Conservation (phyloP, 2,888 invertebrate species). For the Podotricha telesiphe region DNA sequence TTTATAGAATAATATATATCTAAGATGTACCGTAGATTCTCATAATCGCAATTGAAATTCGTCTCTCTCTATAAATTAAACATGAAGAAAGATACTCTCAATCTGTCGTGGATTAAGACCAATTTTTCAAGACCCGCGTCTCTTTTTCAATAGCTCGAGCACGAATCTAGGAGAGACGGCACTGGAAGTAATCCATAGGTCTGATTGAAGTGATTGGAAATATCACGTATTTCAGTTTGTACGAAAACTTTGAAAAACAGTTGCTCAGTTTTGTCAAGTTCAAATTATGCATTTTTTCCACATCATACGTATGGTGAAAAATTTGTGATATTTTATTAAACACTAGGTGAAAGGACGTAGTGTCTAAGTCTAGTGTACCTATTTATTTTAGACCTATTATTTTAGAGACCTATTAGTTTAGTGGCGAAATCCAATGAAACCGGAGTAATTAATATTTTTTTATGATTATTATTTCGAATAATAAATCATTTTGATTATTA, state of each 20-base stretch:
- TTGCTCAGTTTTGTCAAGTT: slow-evolving; percentile 17
- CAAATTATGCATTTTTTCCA: too few species aligned
- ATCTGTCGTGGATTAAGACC: slow-evolving; percentile 17
- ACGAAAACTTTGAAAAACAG: slow-evolving; percentile 25
- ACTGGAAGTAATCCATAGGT: slow-evolving; percentile 8
- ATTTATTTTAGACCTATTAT: too few species aligned
- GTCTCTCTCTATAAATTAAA: slow-evolving; percentile 19
- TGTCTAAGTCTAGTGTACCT: too few species aligned
- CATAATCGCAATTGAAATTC: slow-evolving; percentile 16
- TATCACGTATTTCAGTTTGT: slow-evolving; percentile 16
- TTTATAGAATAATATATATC: slow-evolving; percentile 9
- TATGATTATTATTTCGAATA: too few species aligned
- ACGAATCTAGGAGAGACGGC: neutral
- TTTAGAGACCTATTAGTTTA: too few species aligned
- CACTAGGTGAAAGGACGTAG: too few species aligned
- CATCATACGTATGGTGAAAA: too few species aligned
- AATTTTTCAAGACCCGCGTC: neutral
- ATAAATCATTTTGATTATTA: too few species aligned
- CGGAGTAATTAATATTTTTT: too few species aligned
- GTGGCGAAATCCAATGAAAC: too few species aligned
- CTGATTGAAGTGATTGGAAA: slow-evolving; percentile 20
- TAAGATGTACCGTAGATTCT: neutral
- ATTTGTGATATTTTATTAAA: too few species aligned
- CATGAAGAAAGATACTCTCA: slow-evolving; percentile 19
- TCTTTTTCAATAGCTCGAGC: neutral